phyloP scores from a whole-genome alignment of 2,797 vertebrate genomes.

The Etheostoma nigrum region DNA sequence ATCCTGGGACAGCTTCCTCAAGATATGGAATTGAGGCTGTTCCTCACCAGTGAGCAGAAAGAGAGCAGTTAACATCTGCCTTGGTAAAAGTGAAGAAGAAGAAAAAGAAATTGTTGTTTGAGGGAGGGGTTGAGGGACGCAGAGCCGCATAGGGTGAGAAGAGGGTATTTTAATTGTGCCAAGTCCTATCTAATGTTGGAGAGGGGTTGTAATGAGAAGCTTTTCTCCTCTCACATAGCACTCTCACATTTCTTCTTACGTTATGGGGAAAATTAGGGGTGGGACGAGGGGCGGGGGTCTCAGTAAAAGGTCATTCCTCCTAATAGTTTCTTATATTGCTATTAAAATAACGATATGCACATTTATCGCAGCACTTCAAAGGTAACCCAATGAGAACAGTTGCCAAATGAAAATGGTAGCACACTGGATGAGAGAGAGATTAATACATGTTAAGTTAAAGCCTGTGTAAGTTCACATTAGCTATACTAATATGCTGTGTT shows the following conservation, averaged over 20 bases:
- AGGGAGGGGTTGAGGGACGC: constrained; percentile 50
- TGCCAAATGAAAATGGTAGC: constrained; percentile 78
- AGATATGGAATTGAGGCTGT: constrained; percentile 93
- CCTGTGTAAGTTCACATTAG: constrained; percentile 58
- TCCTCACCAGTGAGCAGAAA: constrained; percentile 34
- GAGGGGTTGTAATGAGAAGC: constrained; percentile 66
- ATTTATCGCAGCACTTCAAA: constrained; percentile 57
- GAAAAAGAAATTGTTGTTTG: constrained; percentile 47
- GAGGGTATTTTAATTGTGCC: constrained; percentile 77
- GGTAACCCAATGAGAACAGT: constrained; percentile 61
- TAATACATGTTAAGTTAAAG: constrained; percentile 44
- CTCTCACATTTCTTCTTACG: constrained; percentile 65
- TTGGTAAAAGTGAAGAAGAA: constrained; percentile 49
- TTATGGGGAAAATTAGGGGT: constrained; percentile 47
- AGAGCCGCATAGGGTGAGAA: constrained; percentile 54
- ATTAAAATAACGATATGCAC: constrained; percentile 60
- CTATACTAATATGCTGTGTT: constrained; percentile 62
- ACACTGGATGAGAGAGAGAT: constrained; percentile 64
- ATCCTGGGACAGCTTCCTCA: constrained; percentile 99
- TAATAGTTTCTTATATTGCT: constrained; percentile 45
- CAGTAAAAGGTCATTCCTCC: constrained; percentile 55
- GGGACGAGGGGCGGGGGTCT: constrained; percentile 28
- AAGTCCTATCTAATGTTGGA: constrained; percentile 75
- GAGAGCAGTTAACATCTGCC: constrained; percentile 43
- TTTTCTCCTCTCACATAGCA: constrained; percentile 59